Conservation (phyloP, 1,140 invertebrate genomes). For the Drosophila busckii region DNA sequence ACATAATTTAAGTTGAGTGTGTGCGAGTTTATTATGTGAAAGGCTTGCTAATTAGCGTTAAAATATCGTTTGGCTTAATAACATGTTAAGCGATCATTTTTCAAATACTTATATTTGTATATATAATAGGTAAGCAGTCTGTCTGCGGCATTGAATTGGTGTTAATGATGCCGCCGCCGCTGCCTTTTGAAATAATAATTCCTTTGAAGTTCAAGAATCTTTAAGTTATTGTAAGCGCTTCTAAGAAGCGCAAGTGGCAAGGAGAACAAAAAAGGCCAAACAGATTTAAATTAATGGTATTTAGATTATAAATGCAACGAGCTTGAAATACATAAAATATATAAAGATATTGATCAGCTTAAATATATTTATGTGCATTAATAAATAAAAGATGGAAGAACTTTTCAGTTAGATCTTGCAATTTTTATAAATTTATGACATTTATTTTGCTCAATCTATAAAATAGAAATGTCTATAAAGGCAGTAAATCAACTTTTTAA, state of each 20-base stretch:
- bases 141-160: constrained; percentile 4
- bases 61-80: constrained; percentile 17
- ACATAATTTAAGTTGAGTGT: constrained; percentile 16
- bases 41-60: constrained; percentile 40
- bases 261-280: neutral
- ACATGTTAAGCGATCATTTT: constrained; percentile 34
- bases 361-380: too few relatives aligned
- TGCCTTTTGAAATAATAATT: constrained; percentile 18
- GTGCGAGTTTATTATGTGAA: constrained; percentile 2
- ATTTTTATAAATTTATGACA: too few relatives aligned
- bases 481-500: too few relatives aligned
- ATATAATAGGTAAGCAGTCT: too few relatives aligned
- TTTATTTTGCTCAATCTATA: too few relatives aligned
- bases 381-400: too few relatives aligned
- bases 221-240: constrained; percentile 30
- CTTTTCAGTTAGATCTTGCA: too few relatives aligned
- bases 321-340: too few relatives aligned
- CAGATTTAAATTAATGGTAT: too few relatives aligned
- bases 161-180: constrained; percentile 30
- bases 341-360: too few relatives aligned
- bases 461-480: too few relatives aligned
- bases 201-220: constrained; percentile 9
- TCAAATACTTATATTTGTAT: constrained; percentile 26
- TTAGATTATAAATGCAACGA: too few relatives aligned
- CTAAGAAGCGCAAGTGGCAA: constrained; percentile 7